Evolutionary conservation across 2,113 vertebrate species (phyloP).

Genomic region (Hippocampus comes): DNA sequence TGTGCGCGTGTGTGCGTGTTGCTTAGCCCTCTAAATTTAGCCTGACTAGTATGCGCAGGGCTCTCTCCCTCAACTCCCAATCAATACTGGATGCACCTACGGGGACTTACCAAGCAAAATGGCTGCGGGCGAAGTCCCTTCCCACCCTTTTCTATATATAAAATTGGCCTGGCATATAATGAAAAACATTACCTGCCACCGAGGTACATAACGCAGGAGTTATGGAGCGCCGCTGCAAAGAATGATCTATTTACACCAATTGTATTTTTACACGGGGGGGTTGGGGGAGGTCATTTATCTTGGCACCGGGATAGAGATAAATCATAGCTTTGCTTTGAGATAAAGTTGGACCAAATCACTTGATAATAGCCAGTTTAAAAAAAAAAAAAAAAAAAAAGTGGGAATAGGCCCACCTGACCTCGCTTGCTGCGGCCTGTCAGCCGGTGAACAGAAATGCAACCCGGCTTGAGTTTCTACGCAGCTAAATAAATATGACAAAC

Average conservation of each 20-base stretch:
- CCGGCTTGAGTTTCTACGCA: neutral
- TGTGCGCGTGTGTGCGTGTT: constrained; percentile 21
- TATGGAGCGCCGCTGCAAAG: constrained; percentile 48
- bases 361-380: constrained; percentile 36
- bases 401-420: constrained; percentile 8
- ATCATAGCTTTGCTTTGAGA: constrained; percentile 46
- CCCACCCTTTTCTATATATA: constrained; percentile 72
- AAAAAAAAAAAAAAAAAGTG: constrained; percentile 22
- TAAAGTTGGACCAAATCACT: constrained; percentile 50
- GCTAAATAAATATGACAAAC: neutral
- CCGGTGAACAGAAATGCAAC: neutral
- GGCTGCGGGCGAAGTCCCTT: constrained; percentile 58
- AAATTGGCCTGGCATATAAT: constrained; percentile 68
- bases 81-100: constrained; percentile 72
- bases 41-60: constrained; percentile 27
- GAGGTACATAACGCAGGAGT: constrained; percentile 59
- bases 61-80: constrained; percentile 50
- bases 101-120: constrained; percentile 64
- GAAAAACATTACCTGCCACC: constrained; percentile 68
- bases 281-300: constrained; percentile 47
- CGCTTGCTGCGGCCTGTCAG: neutral
- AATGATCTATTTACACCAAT: constrained; percentile 72
- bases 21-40: constrained; percentile 54
- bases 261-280: constrained; percentile 47
- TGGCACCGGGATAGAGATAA: constrained; percentile 34